Evolutionary conservation across 2,888 invertebrate species (phyloP), one percentile per base, ranked within the genome.

Genomic region (Antheraea yamamai): DNA sequence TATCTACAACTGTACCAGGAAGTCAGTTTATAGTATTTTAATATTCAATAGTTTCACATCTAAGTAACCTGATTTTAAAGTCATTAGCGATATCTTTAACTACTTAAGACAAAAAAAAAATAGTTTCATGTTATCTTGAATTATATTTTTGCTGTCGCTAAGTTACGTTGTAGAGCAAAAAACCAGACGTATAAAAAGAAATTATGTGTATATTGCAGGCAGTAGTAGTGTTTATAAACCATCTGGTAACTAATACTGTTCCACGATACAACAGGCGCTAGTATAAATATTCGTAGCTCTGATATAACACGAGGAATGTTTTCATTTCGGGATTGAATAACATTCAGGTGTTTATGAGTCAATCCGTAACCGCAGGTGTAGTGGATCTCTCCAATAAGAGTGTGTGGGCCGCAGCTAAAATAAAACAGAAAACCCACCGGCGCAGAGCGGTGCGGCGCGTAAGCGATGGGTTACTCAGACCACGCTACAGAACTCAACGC

Each of bases 341-440:
- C 89, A 81, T 81, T 90, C 92, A 93, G 92, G 94, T 94, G 94
- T 92, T 90, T 91, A 91, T 89, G 83, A 84, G 81, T 85, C 85
- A 84, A 85, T 84, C 80, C 83, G 84, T 88, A 88, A 90, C 76
- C 86, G 89, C 94, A 94, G 95, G 95, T 94, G 94, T 89, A 87
- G 89, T 87, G 81, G 88, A 88, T 91, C 88, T 85, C 81, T 87
- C 86, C 85, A 87, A 85, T 85, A 81, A 81, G 80, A 78, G 80
- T 75, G 92, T 89, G 94, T 94, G 91, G 94, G 94, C 85, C 77
- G 94, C 76, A 77, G 87, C 91, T 84, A 92, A 94, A 95, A 94
- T 95, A 94, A 92, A 90, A 88, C 90, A 88, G 87, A 86, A 89
- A 84, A 88, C 84, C 85, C 81, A 83, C 80, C 55, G 55, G 55